These are phyloP conservation scores for Ammospiza caudacuta DNA, from an alignment of 2,113 vertebrate species.

Conservation along the genomic window DNA sequence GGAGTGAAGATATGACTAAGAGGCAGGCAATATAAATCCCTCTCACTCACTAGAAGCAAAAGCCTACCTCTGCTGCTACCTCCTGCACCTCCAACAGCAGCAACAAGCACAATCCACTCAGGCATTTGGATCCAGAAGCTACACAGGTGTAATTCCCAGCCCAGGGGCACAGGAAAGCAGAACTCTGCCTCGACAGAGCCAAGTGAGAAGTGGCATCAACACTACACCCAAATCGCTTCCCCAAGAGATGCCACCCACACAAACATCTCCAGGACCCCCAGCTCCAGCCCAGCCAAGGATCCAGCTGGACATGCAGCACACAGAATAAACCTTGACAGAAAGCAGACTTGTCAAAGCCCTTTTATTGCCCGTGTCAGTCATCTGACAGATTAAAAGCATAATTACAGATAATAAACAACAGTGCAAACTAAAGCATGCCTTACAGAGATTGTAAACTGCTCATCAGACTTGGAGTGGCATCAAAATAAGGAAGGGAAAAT, in stretches of 20 bases:
- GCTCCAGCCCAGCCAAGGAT: neutral
- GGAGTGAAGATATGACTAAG: neutral
- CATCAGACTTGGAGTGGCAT: neutral
- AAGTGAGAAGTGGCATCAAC: accelerated
- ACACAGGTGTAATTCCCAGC: accelerated
- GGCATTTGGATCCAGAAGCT: neutral
- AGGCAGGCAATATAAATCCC: neutral
- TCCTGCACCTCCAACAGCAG: neutral
- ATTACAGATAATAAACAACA: neutral
- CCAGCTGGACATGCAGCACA: neutral
- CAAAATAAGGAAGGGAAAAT: neutral
- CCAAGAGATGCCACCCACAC: accelerated
- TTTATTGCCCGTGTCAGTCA: neutral
- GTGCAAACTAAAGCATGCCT: neutral
- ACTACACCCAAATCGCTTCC: neutral
- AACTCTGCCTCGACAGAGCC: neutral
- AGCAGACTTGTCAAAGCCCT: neutral
- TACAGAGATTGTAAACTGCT: neutral
- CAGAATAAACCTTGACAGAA: neutral
- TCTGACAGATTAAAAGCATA: neutral
- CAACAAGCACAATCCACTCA: neutral
- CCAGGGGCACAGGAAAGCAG: neutral
- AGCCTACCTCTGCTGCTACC: neutral
- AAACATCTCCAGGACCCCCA: neutral
- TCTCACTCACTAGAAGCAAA: accelerated